Evolutionary conservation across 2,888 invertebrate genomes (phyloP).

Genomic region (Colostygia pectinataria): DNA sequence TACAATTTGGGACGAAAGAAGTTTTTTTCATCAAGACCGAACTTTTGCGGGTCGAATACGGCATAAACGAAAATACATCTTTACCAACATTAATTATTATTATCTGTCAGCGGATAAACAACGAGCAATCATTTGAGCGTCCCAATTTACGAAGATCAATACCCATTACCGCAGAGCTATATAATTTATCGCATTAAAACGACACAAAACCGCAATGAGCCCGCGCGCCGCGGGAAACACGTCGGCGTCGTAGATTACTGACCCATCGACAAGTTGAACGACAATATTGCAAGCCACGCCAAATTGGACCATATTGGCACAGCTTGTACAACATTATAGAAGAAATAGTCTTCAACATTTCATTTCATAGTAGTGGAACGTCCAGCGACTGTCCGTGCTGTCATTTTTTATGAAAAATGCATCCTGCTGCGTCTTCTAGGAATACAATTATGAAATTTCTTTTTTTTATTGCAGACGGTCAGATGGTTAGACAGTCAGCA

Average conservation of each 20-base stretch:
- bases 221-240: constrained; percentile 9
- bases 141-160: constrained; percentile 17
- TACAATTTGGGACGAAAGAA: too few species aligned
- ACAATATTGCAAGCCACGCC: constrained; percentile 3
- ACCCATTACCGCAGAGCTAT: constrained; percentile 17
- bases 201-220: constrained; percentile 20
- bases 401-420: too few species aligned
- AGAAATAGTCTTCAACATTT: not conserved
- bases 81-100: not conserved
- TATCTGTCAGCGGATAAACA: constrained; percentile 12
- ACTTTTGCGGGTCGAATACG: too few species aligned
- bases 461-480: too few species aligned
- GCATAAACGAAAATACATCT: too few species aligned
- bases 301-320: constrained; percentile 8
- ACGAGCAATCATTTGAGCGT: constrained; percentile 8
- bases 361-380: too few species aligned
- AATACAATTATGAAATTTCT: too few species aligned
- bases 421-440: too few species aligned
- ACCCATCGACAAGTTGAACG: constrained; percentile 10
- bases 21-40: too few species aligned
- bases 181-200: constrained; percentile 16
- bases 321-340: not conserved
- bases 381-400: too few species aligned
- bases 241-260: constrained; percentile 11
- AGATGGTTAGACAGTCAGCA: too few species aligned